phyloP scores from a whole-genome alignment of 23 tunicate genomes.

The Aplidium turbinatum region DNA sequence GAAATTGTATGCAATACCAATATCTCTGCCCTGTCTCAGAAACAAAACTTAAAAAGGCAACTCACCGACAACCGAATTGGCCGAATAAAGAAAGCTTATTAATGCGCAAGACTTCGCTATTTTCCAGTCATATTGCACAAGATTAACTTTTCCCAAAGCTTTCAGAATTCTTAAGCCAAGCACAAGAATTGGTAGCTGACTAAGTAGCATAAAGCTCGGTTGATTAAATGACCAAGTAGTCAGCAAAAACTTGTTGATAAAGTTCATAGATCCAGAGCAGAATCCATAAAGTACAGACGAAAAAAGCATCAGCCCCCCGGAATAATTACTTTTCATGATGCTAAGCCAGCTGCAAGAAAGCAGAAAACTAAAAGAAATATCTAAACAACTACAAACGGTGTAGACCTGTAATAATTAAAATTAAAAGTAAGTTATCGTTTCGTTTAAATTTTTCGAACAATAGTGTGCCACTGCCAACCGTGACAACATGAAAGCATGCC shows the following conservation, averaged over 20 bases:
- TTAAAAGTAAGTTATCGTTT: too few relatives aligned
- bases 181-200: conserved; percentile 44
- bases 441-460: too few relatives aligned
- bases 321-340: too few relatives aligned
- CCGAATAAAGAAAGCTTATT: conserved; percentile 44
- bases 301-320: too few relatives aligned
- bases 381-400: too few relatives aligned
- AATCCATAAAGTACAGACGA: conserved; percentile 73
- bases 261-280: conserved; percentile 94
- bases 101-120: conserved; percentile 45
- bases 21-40: background rate
- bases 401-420: too few relatives aligned
- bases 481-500: too few relatives aligned
- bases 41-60: background rate
- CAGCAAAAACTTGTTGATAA: conserved; percentile 68
- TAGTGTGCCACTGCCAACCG: too few relatives aligned
- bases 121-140: conserved; percentile 31
- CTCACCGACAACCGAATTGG: conserved; percentile 67
- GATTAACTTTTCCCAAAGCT: conserved; percentile 6
- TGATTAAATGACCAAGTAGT: conserved; percentile 54
- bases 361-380: too few relatives aligned
- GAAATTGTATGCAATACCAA: too few relatives aligned
- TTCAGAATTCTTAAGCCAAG: conserved; percentile 32
- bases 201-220: conserved; percentile 49
- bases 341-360: too few relatives aligned